Evolutionary conservation across 2,888 invertebrate species (phyloP), one percentile per base, ranked within the genome.

Genomic region (Germaria angustata): DNA sequence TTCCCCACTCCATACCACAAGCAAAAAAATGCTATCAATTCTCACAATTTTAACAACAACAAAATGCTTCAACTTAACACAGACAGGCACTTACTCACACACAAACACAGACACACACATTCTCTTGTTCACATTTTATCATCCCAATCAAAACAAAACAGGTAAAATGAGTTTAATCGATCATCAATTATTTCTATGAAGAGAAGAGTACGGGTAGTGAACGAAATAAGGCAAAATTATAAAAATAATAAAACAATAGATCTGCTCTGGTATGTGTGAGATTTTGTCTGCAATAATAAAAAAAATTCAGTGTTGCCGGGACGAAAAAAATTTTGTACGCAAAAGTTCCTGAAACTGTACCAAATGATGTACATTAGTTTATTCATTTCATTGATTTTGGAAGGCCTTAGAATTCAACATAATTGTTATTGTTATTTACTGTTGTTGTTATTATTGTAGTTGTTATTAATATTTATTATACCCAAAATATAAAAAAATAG

Each of bases 111-210:
- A 2, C 17, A 34, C 41, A 44, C 20, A 20, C 20, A 53, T 6
- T 5, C 13, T 28, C 34, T 34, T 11, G 5, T 4, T n/a, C 15
- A 34, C 57, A 34, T 11, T 6, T 41, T 44, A 63, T 44, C 65
- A 65, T 65, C 9, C 13, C 57, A 66, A 66, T 49, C 28, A 57
- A 36, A 59, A 76, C 39, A 39, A 76, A 76, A 59, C 76, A 76
- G 76, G 76, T 76, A 76, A 76, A 76, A 66, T 49, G 20, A 46
- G 46, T 65, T 46, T 34, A 46, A 34, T 34, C 36, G 24, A 20
- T 17, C 7, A 71, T 15, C 15, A 13, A 4, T 36, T 49, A 39
- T n/a, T 36, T 63, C n/a, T 51, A 13, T 6, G 24, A 51, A n/a
- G 24, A 7, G 24, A 22, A 24, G 13, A 22, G 11, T n/a, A 44